Conservation (phyloP, 2,888 invertebrate genomes). For the Drosophila quinaria region DNA sequence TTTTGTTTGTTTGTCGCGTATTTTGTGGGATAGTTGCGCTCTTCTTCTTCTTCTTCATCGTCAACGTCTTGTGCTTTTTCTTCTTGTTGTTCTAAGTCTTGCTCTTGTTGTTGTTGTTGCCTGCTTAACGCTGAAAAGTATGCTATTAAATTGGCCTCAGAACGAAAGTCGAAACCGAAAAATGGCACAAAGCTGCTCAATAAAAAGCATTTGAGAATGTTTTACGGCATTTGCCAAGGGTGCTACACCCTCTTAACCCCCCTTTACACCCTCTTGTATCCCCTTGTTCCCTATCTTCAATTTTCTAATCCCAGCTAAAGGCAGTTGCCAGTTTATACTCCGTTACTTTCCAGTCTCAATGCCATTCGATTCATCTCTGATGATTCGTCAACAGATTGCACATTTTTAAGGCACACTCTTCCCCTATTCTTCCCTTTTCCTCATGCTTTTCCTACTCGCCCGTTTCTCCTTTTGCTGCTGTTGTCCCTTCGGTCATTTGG, state of each 20-base stretch:
- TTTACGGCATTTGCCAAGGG: conserved; percentile 53
- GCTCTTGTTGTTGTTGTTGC: conserved; percentile 58
- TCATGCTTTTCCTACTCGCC: neutral
- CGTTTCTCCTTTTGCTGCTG: neutral
- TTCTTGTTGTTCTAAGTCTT: conserved; percentile 20
- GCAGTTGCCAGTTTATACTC: conserved; percentile 7
- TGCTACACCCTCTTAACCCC: neutral
- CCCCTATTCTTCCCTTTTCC: neutral
- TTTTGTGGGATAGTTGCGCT: conserved; percentile 45
- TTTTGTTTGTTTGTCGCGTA: conserved; percentile 76
- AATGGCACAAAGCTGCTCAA: conserved; percentile 60
- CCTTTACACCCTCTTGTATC: neutral
- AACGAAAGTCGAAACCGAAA: conserved; percentile 63
- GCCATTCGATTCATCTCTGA: conserved; percentile 51
- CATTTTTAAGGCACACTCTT: conserved; percentile 24
- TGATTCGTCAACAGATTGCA: conserved; percentile 70
- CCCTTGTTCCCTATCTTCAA: neutral
- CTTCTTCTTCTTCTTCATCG: conserved; percentile 11
- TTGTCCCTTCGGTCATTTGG: conserved; percentile 57
- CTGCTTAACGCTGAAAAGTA: conserved; percentile 81
- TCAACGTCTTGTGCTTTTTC: conserved; percentile 4
- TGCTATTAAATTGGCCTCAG: conserved; percentile 83
- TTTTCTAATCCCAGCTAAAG: conserved; percentile 6
- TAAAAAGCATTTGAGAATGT: conserved; percentile 62
- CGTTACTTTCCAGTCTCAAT: conserved; percentile 29